Conservation (phyloP, 2,888 invertebrate genomes). For the Chouioia cunea region DNA sequence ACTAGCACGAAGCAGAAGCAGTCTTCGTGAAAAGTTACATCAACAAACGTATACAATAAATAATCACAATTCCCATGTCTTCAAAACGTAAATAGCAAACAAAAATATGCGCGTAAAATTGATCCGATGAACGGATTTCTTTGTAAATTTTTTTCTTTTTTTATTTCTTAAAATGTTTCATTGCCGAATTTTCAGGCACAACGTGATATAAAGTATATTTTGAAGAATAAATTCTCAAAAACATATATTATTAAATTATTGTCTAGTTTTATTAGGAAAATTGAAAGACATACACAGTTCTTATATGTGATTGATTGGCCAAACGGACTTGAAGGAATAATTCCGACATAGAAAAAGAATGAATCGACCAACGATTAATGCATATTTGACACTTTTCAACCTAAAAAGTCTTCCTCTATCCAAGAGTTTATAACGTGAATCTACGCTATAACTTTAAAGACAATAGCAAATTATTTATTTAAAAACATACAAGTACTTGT, state of each 20-base stretch:
- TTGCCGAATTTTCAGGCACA: too few species aligned
- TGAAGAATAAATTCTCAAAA: slow-evolving; percentile 5
- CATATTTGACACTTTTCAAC: neutral
- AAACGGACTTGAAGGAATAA: slow-evolving; percentile 9
- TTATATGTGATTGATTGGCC: slow-evolving; percentile 29
- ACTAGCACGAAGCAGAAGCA: too few species aligned
- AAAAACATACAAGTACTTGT: slow-evolving; percentile 21
- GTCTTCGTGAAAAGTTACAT: too few species aligned
- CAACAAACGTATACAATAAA: neutral
- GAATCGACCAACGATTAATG: slow-evolving; percentile 2
- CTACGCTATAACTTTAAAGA: too few species aligned
- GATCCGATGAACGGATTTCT: too few species aligned
- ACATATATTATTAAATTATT: slow-evolving; percentile 36
- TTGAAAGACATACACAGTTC: slow-evolving; percentile 37
- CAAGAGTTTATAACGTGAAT: too few species aligned
- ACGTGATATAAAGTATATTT: too few species aligned
- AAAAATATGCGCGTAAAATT: neutral
- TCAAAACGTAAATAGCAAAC: slow-evolving; percentile 17
- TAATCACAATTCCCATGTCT: slow-evolving; percentile 16
- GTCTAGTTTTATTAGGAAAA: slow-evolving; percentile 45
- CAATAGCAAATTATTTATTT: slow-evolving; percentile 13
- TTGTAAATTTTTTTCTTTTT: neutral
- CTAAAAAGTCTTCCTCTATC: too few species aligned
- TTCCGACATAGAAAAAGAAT: neutral
- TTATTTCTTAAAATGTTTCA: too few species aligned